Percentiles rank a stretch among this genome's conserved stretches.
phyloP scores from a whole-genome alignment of 2,888 invertebrate genomes.

The Balanococcus diminutus region DNA sequence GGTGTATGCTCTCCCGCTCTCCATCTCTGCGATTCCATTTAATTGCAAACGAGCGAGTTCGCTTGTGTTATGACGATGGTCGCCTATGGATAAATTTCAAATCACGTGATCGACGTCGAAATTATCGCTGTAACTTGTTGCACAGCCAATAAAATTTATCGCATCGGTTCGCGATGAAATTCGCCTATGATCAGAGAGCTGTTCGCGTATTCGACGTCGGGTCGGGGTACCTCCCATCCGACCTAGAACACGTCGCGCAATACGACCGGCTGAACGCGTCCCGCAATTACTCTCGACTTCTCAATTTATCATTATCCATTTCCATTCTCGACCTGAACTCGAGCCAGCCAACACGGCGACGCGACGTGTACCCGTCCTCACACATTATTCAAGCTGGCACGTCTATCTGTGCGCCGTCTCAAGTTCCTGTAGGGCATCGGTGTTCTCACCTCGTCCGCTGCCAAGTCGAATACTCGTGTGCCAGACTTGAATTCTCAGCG shows the following conservation, averaged over 20 bases:
- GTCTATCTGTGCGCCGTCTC: not conserved
- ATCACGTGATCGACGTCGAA: conserved; percentile 11
- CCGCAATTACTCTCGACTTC: not conserved
- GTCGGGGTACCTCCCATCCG: not conserved
- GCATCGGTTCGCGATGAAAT: not conserved
- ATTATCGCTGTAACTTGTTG: not conserved
- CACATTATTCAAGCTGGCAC: not conserved
- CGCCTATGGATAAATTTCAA: not conserved
- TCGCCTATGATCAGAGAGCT: conserved; percentile 7
- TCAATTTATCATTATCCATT: conserved; percentile 11
- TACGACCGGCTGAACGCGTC: not conserved
- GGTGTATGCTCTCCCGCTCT: not conserved
- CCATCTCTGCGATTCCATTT: no score
- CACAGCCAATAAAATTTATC: conserved; percentile 17
- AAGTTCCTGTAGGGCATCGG: not conserved
- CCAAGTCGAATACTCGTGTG: not conserved
- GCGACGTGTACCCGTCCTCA: not conserved
- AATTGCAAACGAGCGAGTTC: not conserved
- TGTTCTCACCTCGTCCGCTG: not conserved
- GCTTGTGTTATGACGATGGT: not conserved
- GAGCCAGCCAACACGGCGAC: not conserved
- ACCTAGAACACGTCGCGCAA: not conserved
- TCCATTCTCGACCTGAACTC: not conserved
- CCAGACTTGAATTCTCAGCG: not conserved
- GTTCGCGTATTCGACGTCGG: not conserved